Conservation (phyloP, 2,113 vertebrate genomes). For the Lepus europaeus region DNA sequence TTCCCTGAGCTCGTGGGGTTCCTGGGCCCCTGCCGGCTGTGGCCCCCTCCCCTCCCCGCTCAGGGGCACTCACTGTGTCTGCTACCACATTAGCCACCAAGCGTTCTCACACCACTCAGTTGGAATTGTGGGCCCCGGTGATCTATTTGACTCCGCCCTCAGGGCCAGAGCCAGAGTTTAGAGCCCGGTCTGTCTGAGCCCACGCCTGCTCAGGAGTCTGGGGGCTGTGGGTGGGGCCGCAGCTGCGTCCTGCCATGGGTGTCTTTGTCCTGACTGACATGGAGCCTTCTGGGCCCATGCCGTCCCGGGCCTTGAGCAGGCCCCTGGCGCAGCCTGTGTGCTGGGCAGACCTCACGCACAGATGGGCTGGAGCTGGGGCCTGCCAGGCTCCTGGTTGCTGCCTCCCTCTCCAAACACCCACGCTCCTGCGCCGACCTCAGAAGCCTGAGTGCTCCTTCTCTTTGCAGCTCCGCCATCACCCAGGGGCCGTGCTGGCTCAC, state of each 20-base stretch:
- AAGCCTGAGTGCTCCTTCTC: not conserved
- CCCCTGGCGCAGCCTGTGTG: not conserved
- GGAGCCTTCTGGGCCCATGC: not conserved
- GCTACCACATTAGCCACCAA: not conserved
- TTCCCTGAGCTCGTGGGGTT: no score
- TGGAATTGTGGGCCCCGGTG: fast-evolving
- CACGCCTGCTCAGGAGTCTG: not conserved
- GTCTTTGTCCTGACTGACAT: not conserved
- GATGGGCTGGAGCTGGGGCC: not conserved
- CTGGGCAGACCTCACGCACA: fast-evolving
- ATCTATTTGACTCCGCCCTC: not conserved
- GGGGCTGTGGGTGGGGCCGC: not conserved
- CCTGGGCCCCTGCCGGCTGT: not conserved
- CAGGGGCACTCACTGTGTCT: fast-evolving
- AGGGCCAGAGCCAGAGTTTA: not conserved
- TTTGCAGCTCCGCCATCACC: not conserved
- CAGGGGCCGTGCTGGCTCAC: not conserved
- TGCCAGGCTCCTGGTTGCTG: not conserved
- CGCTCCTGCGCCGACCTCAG: slow-evolving; percentile 15
- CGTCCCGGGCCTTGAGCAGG: not conserved
- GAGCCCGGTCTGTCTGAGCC: not conserved
- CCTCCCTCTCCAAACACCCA: not conserved
- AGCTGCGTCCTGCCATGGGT: not conserved
- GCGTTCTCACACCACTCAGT: no score
- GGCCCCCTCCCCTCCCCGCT: no score